A percentile compares a stretch with the other conserved stretches of the same genome.
phyloP scores from a whole-genome alignment of 2,888 invertebrate species.

The Thysanoteuthis rhombus region DNA sequence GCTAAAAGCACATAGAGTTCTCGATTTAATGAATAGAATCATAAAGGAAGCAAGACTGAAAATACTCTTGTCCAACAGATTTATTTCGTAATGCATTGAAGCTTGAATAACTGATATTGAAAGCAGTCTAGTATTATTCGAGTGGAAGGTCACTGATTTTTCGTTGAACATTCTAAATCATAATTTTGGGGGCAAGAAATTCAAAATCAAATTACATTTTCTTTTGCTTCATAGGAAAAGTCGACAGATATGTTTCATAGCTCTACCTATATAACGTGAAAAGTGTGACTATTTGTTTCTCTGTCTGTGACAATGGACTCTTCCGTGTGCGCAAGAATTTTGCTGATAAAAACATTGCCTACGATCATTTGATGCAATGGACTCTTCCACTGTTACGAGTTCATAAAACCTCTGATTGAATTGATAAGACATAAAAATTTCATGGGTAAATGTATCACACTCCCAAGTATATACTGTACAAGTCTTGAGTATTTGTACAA shows the following conservation, averaged over 20 bases:
- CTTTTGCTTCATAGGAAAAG: neutral
- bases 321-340: no score
- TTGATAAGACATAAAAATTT: no score
- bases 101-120: neutral
- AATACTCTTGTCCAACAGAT: neutral
- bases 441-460: no score
- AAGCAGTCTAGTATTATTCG: neutral
- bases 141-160: neutral
- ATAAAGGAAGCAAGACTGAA: neutral
- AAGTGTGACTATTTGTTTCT: no score
- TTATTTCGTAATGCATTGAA: neutral
- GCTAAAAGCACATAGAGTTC: neutral
- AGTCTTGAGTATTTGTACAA: no score
- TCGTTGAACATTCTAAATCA: neutral
- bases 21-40: neutral
- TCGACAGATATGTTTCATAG: neutral
- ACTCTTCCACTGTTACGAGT: no score
- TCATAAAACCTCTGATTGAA: no score
- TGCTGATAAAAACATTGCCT: no score
- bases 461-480: no score
- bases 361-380: no score
- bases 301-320: no score
- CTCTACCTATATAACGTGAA: neutral
- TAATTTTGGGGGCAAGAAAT: neutral
- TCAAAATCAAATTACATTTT: neutral